Evolutionary conservation across 2,797 vertebrate species (phyloP), one percentile per base, ranked within the genome.

Genomic region (Phoxinus dragarum): DNA sequence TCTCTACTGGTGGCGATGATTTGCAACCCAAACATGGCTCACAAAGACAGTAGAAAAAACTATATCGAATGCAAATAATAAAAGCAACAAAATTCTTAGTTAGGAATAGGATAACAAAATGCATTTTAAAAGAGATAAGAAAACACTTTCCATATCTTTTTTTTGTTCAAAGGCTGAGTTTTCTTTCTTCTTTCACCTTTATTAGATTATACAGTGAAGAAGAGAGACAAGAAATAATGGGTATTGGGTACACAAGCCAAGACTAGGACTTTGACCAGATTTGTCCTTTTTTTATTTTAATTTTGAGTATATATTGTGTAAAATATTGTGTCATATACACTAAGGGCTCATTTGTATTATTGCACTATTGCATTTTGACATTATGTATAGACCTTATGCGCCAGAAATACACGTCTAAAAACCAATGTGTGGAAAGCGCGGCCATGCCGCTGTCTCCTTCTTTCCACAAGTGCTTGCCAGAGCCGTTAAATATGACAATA

Each of bases 121-220:
- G 4, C 1, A 72, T 72, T 44, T 66, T 66, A 66, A 64, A 16
- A 16, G 31, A 66, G 27, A 34, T 3, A 14, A 34, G 12, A 17
- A 64, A 66, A 66, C 61, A 7, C 27, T 64, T 64, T 64, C 27
- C 61, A 31, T 64, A 64, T 31, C 14, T 31, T 27, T 64, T 27
- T 27, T 64, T 64, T 64, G 61, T 16, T 64, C 61, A 64, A 61
- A 64, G 61, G 61, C 61, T 64, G 11, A 61, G n/a, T 61, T 64
- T 16, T 64, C 12, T 31, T 64, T 64, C 61, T 31, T 64, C 61
- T 31, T 64, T 64, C 61, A 64, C 61, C 27, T 64, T 64, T 31
- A 64, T 31, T 31, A 31, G 27, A 64, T 64, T 31, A 64, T 6
- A 64, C 61, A 6, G 61, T 64, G 61, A 64, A 64, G 5, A 27